These are phyloP conservation scores for Plestiodon gilberti DNA, from an alignment of 2,113 vertebrate genomes.

Conservation along the genomic window DNA sequence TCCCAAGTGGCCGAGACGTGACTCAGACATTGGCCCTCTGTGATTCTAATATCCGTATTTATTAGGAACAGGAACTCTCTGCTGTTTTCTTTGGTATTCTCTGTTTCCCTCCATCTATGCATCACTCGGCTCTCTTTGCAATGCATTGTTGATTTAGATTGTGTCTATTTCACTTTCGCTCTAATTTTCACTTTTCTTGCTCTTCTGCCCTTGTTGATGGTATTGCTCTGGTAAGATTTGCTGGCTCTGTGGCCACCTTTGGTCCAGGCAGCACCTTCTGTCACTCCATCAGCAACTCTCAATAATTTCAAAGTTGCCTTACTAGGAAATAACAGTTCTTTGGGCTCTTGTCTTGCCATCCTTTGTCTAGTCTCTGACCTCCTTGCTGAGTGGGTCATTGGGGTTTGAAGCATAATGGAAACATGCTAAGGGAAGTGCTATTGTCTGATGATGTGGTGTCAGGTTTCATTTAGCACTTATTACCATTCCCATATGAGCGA, in stretches of 20 bases:
- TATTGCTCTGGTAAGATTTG: conserved; percentile 57
- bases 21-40: conserved; percentile 67
- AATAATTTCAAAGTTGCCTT: neutral
- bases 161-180: conserved; percentile 31
- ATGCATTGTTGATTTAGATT: conserved; percentile 31
- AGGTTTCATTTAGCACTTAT: conserved; percentile 47
- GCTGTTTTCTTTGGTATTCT: conserved; percentile 62
- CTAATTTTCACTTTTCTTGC: conserved; percentile 45
- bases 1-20: conserved; percentile 47
- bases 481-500: conserved; percentile 40
- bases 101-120: conserved; percentile 48
- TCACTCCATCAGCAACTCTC: conserved; percentile 27
- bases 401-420: conserved; percentile 31
- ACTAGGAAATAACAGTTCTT: conserved; percentile 44
- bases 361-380: conserved; percentile 53
- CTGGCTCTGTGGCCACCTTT: conserved; percentile 38
- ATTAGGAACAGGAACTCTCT: conserved; percentile 58
- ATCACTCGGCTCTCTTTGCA: conserved; percentile 38
- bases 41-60: conserved; percentile 65
- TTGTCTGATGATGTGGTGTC: conserved; percentile 22
- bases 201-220: conserved; percentile 57
- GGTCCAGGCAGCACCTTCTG: neutral
- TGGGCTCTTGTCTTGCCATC: conserved; percentile 44
- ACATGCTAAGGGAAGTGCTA: conserved; percentile 29
- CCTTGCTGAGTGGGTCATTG: conserved; percentile 34